A percentile compares a stretch with the other conserved stretches of the same genome.
Conservation (phyloP, 2,113 vertebrate species). For the Illadopsis cleaveri region DNA sequence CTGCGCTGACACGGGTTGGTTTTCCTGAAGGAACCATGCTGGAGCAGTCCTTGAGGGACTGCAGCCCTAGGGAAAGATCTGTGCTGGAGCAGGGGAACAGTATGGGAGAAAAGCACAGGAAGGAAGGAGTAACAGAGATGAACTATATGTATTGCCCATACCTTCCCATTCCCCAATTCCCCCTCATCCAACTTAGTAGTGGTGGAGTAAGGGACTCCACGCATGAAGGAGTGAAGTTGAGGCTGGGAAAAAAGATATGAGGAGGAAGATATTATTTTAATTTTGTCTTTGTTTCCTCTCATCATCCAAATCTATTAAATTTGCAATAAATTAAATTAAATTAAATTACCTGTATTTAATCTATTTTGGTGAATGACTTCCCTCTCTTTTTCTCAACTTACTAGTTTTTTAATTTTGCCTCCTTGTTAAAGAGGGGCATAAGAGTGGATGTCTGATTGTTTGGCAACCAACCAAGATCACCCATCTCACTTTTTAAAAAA, state of each 20-base stretch:
- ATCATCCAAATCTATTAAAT: background rate
- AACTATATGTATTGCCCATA: background rate
- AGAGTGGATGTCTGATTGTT: background rate
- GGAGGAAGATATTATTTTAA: background rate
- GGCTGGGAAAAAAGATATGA: background rate
- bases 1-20: background rate
- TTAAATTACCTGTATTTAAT: background rate
- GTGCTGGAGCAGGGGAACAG: background rate
- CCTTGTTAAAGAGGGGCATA: background rate
- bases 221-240: background rate
- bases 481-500: fast-evolving
- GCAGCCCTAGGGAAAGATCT: background rate
- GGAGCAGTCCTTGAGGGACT: background rate
- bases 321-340: background rate
- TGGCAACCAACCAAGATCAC: background rate
- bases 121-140: background rate
- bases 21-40: background rate
- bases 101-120: background rate
- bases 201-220: background rate
- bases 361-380: background rate
- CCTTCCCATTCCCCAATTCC: fast-evolving
- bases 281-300: background rate
- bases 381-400: background rate
- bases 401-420: background rate
- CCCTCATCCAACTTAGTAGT: fast-evolving